Evolutionary conservation across 2,113 vertebrate genomes (phyloP), one percentile per base, ranked within the genome.

Genomic region (Saguinus imperator): DNA sequence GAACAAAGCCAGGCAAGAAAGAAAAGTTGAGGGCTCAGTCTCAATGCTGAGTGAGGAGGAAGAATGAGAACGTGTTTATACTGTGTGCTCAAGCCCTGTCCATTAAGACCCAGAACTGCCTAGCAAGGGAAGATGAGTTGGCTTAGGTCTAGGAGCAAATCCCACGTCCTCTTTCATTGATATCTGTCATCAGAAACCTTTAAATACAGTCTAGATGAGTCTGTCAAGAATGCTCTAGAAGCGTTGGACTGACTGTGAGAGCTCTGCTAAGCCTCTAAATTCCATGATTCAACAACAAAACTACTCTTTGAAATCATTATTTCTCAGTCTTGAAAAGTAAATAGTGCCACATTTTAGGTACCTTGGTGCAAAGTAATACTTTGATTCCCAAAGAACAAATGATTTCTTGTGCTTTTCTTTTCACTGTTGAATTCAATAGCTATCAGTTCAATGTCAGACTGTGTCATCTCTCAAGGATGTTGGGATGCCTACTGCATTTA

Each of bases 271-370:
- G 35, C n/a, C 37, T 87, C 64, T 61, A 10, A 57, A 48, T 81
- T 77, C 68, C 13, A 17, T 68, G 77, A 40, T 57, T 76, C 58
- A 64, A 2, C 45, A 50, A 73, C 25, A 77, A 90, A 82, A 85
- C 45, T 1, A 29, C 66, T 91, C 37, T 66, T 96, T 68, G 55
- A 83, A 83, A 17, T 40, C 73, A 27, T 12, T 55, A 16, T 70
- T 89, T 86, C 80, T 94, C 27, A 66, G 12, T 81, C 73, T 73
- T 86, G 29, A 86, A 70, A 89, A 95, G 40, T 43, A 82, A 91
- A 52, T 32, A 55, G 48, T 37, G 13, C 23, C 25, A 68, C n/a
- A 37, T 85, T 61, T 76, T 13, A 68, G 21, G 6, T 13, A 58
- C 43, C n/a, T n/a, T 66, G 43, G 37, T 66, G 72, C 70, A 92